Conservation (phyloP, 2,888 invertebrate species). For the Thymelicus acteon region DNA sequence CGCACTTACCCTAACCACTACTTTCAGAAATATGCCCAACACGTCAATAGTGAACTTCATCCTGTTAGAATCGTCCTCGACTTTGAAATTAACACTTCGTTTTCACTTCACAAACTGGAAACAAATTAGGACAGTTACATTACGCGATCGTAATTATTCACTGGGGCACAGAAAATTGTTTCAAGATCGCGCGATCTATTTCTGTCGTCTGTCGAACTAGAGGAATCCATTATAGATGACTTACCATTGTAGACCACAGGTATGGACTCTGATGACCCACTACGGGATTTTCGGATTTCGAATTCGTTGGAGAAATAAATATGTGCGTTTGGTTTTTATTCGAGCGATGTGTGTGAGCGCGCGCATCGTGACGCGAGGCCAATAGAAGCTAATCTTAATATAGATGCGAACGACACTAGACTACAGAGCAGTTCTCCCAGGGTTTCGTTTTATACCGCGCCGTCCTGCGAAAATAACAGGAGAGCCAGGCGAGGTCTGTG, state of each 20-base stretch:
- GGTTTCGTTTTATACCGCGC: conserved; percentile 67
- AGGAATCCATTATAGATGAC: conserved; percentile 45
- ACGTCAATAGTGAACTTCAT: conserved; percentile 83
- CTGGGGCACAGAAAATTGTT: conserved; percentile 42
- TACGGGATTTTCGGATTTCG: conserved; percentile 45
- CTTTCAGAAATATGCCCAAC: conserved; percentile 80
- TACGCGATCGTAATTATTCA: conserved; percentile 47
- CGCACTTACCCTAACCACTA: conserved; percentile 76
- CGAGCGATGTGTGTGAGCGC: conserved; percentile 67
- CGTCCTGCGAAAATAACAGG: conserved; percentile 51
- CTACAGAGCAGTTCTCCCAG: conserved; percentile 67
- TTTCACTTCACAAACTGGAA: conserved; percentile 74
- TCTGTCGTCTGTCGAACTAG: conserved; percentile 42
- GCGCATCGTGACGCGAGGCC: conserved; percentile 74
- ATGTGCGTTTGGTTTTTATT: conserved; percentile 79
- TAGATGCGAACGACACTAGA: conserved; percentile 72
- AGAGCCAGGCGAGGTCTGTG: conserved; percentile 50
- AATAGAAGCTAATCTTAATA: conserved; percentile 73
- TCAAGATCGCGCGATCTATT: conserved; percentile 55
- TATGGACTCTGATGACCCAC: conserved; percentile 29
- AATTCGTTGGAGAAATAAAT: conserved; percentile 73
- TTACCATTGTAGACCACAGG: conserved; percentile 54
- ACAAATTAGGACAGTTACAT: conserved; percentile 50
- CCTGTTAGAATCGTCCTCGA: conserved; percentile 51
- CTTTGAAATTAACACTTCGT: conserved; percentile 59